These are phyloP conservation scores for Molossus alvarezi DNA, from an alignment of 2,797 vertebrate species.

Conservation along the genomic window DNA sequence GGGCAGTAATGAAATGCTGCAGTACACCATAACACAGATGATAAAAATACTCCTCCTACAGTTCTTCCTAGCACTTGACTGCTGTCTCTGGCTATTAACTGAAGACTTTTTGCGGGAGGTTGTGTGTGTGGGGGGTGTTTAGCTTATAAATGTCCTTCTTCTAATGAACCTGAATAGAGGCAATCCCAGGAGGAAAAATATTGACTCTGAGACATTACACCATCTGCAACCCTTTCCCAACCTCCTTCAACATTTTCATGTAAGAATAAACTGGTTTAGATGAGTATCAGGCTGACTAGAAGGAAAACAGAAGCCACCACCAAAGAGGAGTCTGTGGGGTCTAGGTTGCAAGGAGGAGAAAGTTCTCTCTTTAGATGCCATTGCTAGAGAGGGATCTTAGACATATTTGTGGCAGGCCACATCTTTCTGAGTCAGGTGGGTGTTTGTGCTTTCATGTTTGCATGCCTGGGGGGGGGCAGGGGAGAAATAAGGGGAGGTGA, in stretches of 20 bases:
- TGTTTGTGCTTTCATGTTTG: background rate
- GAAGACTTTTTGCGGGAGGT: background rate
- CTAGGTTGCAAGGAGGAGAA: background rate
- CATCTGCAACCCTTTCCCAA: background rate
- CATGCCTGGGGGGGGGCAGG: too few species aligned
- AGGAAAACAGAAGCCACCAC: background rate
- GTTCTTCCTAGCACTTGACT: background rate
- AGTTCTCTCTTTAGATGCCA: background rate
- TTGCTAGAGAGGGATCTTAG: background rate
- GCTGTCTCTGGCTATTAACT: background rate
- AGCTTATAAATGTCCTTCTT: background rate
- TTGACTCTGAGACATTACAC: background rate
- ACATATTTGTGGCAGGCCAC: background rate
- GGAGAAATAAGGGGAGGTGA: background rate
- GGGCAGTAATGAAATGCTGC: background rate
- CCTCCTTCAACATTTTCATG: background rate
- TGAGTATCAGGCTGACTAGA: background rate
- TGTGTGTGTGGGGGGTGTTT: background rate
- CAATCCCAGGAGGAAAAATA: background rate
- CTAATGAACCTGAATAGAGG: background rate
- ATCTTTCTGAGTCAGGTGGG: background rate
- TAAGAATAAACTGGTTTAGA: conserved; percentile 4
- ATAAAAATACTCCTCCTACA: background rate
- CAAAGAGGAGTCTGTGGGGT: background rate
- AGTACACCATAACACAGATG: background rate